Conservation (phyloP, 2,888 invertebrate genomes). For the Lymantria dispar region DNA sequence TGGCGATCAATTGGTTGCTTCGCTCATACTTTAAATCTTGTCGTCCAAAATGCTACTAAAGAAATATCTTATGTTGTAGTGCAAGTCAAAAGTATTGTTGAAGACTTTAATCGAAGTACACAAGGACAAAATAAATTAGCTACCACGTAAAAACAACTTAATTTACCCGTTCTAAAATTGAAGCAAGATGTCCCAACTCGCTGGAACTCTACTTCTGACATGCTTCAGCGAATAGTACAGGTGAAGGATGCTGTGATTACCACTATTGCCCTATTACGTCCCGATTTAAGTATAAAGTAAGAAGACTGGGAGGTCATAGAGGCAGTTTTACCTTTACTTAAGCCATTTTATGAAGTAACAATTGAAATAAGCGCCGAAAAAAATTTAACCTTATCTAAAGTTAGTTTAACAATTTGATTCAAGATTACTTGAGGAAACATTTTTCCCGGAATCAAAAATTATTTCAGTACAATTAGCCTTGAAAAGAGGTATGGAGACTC, state of each 20-base stretch:
- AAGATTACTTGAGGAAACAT: too few species aligned
- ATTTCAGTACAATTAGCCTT: not conserved
- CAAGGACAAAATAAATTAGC: not conserved
- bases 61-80: not conserved
- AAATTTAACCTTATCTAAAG: constrained; percentile 8
- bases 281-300: not conserved
- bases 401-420: not conserved
- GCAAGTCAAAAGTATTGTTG: constrained; percentile 1
- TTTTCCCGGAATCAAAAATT: not conserved
- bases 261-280: constrained; percentile 6
- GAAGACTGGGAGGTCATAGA: constrained; percentile 10
- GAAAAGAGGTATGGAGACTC: not conserved
- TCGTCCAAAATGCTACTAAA: not conserved
- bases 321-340: constrained; percentile 6
- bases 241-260: constrained; percentile 11
- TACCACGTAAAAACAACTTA: not conserved
- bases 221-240: constrained; percentile 7
- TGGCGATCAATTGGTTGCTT: constrained; percentile 1
- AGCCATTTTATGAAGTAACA: constrained; percentile 11
- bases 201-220: constrained; percentile 12
- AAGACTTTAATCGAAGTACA: not conserved
- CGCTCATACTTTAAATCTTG: constrained; percentile 1
- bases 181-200: constrained; percentile 1
- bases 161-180: not conserved
- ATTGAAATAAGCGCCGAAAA: constrained; percentile 8